These are phyloP conservation scores for Mythimna pallens DNA, from an alignment of 2,888 invertebrate species.

Conservation along the genomic window DNA sequence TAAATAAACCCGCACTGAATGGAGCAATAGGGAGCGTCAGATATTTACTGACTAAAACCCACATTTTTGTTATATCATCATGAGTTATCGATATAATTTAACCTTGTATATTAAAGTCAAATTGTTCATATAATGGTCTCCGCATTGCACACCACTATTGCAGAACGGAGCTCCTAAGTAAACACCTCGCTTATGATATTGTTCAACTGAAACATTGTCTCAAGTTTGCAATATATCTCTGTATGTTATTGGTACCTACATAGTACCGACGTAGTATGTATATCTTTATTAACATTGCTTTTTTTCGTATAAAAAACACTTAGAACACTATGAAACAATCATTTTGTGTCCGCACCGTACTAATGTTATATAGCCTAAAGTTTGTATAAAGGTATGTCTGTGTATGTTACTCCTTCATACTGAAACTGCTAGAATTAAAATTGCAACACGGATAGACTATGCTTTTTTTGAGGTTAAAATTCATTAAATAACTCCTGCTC, in stretches of 20 bases:
- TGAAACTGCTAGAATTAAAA: no score
- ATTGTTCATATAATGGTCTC: constrained; percentile 12
- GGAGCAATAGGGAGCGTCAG: no score
- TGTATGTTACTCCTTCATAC: no score
- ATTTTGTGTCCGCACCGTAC: background rate
- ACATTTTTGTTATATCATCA: no score
- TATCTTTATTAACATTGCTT: background rate
- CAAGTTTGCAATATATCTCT: constrained; percentile 34
- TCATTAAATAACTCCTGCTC: no score
- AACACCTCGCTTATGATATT: constrained; percentile 51
- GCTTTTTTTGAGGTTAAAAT: no score
- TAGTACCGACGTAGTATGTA: background rate
- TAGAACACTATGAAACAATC: background rate
- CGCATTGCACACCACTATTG: constrained; percentile 19
- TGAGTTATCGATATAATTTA: background rate
- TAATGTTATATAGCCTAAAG: no score
- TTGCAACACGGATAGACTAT: no score
- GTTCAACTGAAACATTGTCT: constrained; percentile 36
- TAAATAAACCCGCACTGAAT: no score
- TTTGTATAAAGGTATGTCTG: no score
- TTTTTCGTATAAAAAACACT: background rate
- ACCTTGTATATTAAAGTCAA: background rate
- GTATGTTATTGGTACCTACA: background rate
- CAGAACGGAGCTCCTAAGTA: constrained; percentile 34
- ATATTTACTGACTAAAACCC: no score